Evolutionary conservation across 2,888 invertebrate species (phyloP).

Genomic region (Drosophila peninsularis): DNA sequence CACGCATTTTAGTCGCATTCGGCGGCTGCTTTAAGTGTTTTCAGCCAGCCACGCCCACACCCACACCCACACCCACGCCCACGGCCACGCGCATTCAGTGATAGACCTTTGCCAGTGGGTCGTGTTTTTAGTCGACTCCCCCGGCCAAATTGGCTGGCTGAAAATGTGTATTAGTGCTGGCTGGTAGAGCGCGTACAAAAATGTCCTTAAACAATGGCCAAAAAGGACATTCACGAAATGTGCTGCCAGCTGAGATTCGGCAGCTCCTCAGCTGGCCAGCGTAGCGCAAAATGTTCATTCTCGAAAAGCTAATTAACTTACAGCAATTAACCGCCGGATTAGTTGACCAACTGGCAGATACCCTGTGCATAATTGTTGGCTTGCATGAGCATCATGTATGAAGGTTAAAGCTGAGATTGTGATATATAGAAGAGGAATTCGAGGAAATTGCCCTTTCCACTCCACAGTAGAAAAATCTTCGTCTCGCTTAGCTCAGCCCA

Average conservation of each 20-base stretch:
- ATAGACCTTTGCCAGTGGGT: constrained; percentile 46
- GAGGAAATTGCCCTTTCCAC: too few relatives aligned
- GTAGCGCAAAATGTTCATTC: constrained; percentile 35
- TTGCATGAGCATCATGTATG: too few relatives aligned
- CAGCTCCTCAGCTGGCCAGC: constrained; percentile 31
- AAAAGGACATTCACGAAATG: constrained; percentile 26
- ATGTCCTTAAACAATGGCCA: constrained; percentile 35
- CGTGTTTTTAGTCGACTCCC: constrained; percentile 9
- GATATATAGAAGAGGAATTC: too few relatives aligned
- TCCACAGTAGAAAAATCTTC: too few relatives aligned
- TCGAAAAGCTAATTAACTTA: constrained; percentile 41
- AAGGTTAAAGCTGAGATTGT: too few relatives aligned
- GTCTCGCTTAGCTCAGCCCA: too few relatives aligned
- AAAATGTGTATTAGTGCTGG: constrained; percentile 60
- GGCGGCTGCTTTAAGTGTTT: constrained; percentile 45
- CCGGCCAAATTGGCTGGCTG: constrained; percentile 64
- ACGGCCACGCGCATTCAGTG: constrained; percentile 31
- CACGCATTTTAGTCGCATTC: constrained; percentile 60
- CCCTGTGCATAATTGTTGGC: background rate
- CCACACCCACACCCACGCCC: background rate
- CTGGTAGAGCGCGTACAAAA: constrained; percentile 48
- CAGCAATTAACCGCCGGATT: background rate
- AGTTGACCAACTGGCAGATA: background rate
- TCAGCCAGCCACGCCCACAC: constrained; percentile 17
- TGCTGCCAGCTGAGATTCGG: constrained; percentile 15